Evolutionary conservation across 1,140 invertebrate genomes (phyloP), one percentile per base, ranked within the genome.

Genomic region (Zaprionus inermis): DNA sequence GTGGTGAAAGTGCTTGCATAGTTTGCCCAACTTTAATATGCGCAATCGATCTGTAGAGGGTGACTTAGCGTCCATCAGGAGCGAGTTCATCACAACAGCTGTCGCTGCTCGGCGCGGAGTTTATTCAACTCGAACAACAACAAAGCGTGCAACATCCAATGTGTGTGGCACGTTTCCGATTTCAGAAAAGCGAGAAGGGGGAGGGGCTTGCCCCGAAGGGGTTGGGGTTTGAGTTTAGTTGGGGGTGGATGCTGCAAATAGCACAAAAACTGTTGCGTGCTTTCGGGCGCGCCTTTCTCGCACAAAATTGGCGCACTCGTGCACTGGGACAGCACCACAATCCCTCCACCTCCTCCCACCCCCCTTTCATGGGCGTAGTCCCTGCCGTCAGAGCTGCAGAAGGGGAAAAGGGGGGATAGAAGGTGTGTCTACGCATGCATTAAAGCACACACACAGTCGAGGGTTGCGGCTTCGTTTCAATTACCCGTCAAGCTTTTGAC

Each of bases 251-350:
- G 81, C 81, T 84, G 20, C 36, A 30, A 34, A 30, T 34, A 51
- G 22, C 46, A 69, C 57, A 54, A 32, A 79, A 88, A 88, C 84
- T 88, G 85, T 89, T 88, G 84, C 84, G 85, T 90, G 84, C 77
- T 72, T 75, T 75, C 71, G 69, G 79, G 73, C 71, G 70, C 56
- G 64, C 54, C 77, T 11, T 41, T 24, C 38, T 24, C 38, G 36
- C 28, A 55, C 14, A 32, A 76, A 89, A 89, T 80, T 89, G 81
- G 79, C 80, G 81, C 80, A 89, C 77, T 80, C 80, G 77, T 78
- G 80, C 80, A 84, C 77, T 86, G 58, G 72, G 82, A 54, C 81
- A 83, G 10, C 1, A 5, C 5, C 11, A 18, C 10, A 14, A 32
- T 28, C 38, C 24, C 44, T 24, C 46, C 9, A 3, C 18, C 3